Evolutionary conservation across 1,140 invertebrate genomes (phyloP).

Genomic region (Diprion similis): DNA sequence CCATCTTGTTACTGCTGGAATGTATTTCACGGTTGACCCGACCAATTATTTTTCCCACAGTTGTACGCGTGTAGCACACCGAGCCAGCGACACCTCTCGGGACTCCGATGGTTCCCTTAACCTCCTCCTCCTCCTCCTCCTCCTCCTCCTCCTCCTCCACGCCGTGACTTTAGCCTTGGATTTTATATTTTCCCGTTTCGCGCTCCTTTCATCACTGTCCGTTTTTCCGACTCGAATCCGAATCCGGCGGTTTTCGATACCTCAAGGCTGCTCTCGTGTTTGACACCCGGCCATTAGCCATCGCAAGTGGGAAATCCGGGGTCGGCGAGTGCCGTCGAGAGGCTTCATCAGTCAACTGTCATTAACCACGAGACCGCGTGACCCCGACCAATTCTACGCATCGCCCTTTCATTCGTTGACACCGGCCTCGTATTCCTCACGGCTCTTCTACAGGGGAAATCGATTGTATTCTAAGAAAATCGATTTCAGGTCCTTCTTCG

Average conservation of each 20-base stretch:
- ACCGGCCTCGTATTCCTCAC: constrained; percentile 9
- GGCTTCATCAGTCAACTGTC: constrained; percentile 46
- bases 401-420: constrained; percentile 11
- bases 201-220: background rate
- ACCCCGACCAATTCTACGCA: constrained; percentile 24
- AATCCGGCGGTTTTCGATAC: background rate
- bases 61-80: background rate
- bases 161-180: background rate
- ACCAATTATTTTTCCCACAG: constrained; percentile 25
- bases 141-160: constrained; percentile 5
- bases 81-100: constrained; percentile 11
- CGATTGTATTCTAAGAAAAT: too few species aligned
- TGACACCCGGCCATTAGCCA: background rate
- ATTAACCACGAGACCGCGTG: constrained; percentile 31
- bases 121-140: background rate
- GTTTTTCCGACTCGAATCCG: background rate
- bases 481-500: too few species aligned
- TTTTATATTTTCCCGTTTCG: background rate
- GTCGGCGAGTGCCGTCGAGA: constrained; percentile 17
- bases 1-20: constrained; percentile 17
- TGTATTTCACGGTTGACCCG: constrained; percentile 11
- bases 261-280: background rate
- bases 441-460: background rate
- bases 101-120: background rate
- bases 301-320: background rate